Evolutionary conservation across 2,888 invertebrate genomes (phyloP).

Genomic region (Pardosa pseudoannulata): DNA sequence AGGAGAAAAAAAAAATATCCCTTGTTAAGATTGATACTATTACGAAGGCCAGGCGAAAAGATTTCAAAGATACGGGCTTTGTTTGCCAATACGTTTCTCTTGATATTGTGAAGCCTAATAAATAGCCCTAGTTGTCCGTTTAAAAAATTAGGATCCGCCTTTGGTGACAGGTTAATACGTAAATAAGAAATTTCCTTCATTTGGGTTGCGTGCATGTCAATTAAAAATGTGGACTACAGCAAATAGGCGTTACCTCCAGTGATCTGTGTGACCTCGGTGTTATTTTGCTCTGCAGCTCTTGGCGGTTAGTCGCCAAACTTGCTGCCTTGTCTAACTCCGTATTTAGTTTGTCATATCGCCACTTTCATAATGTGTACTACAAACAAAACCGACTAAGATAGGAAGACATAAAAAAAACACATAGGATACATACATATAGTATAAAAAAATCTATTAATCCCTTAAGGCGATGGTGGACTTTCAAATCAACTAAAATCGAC

Average conservation of each 20-base stretch:
- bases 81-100: conserved; percentile 8
- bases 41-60: not conserved
- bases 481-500: no score
- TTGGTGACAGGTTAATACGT: conserved; percentile 9
- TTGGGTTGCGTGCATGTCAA: not conserved
- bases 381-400: no score
- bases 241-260: not conserved
- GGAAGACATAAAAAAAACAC: no score
- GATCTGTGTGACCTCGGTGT: not conserved
- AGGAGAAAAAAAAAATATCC: no score
- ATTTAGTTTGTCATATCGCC: no score
- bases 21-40: not conserved
- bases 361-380: no score
- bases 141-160: not conserved
- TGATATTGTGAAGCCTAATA: not conserved
- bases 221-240: conserved; percentile 5
- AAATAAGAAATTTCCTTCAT: conserved; percentile 8
- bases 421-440: no score
- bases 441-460: no score
- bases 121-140: not conserved
- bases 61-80: not conserved
- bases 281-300: not conserved
- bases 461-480: no score
- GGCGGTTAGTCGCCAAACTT: no score
- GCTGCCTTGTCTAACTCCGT: no score